These are phyloP conservation scores for Talpa occidentalis DNA, from an alignment of 2,113 vertebrate species.

Conservation along the genomic window DNA sequence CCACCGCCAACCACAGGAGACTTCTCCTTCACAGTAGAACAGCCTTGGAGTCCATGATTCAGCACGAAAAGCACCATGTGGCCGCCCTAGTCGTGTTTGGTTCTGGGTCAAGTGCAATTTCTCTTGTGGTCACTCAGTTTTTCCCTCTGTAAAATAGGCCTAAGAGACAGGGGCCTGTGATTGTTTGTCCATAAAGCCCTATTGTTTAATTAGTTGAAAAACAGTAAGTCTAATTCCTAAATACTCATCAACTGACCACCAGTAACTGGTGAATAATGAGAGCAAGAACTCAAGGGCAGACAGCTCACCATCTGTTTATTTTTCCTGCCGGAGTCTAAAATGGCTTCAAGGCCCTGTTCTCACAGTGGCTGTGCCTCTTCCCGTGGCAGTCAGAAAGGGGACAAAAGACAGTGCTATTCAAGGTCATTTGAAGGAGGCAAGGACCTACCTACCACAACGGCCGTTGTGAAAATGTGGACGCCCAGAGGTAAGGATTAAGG, in stretches of 20 bases:
- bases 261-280: background rate
- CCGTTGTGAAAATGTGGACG: background rate
- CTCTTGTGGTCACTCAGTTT: background rate
- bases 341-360: slow-evolving; percentile 40
- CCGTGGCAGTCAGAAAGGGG: background rate
- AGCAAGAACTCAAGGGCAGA: background rate
- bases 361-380: slow-evolving; percentile 21
- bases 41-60: background rate
- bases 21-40: background rate
- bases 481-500: background rate
- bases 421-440: slow-evolving; percentile 42
- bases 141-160: slow-evolving; percentile 1
- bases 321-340: slow-evolving; percentile 58
- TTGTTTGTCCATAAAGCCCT: background rate
- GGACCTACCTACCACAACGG: slow-evolving; percentile 34
- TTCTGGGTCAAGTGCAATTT: background rate
- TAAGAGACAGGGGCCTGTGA: background rate
- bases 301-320: slow-evolving; percentile 44
- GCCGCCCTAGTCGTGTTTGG: rapidly evolving
- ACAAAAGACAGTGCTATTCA: slow-evolving; percentile 49
- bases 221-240: background rate
- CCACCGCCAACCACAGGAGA: background rate
- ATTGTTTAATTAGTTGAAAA: background rate
- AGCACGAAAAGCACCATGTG: background rate
- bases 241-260: background rate